A percentile compares a stretch with the other conserved stretches of the same genome.
Conservation (phyloP, 2,888 invertebrate species). For the Abscondita cerata region DNA sequence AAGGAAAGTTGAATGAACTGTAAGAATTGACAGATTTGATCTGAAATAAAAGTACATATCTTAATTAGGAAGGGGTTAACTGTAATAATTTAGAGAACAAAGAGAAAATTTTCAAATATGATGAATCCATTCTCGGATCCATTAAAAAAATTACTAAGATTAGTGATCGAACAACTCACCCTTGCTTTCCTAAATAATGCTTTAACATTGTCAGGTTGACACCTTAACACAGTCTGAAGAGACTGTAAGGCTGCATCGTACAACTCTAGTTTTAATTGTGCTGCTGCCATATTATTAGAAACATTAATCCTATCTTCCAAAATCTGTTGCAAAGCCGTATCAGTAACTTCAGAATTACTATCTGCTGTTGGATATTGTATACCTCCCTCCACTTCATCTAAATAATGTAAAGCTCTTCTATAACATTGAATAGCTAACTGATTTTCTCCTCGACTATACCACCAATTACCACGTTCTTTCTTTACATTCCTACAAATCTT, state of each 20-base stretch:
- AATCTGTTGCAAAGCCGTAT: constrained; percentile 69
- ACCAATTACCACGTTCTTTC: constrained; percentile 89
- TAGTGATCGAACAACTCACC: constrained; percentile 49
- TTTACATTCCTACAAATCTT: constrained; percentile 67
- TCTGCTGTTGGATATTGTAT: constrained; percentile 64
- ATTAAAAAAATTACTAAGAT: too few relatives aligned
- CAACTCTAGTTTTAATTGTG: constrained; percentile 87
- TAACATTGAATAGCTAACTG: constrained; percentile 86
- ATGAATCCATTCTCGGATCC: too few relatives aligned
- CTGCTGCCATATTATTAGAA: constrained; percentile 91
- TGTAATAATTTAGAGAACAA: too few relatives aligned
- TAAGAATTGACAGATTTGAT: too few relatives aligned
- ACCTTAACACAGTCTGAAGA: constrained; percentile 80
- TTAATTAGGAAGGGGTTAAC: too few relatives aligned
- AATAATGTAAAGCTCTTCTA: constrained; percentile 80
- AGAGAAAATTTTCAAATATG: too few relatives aligned
- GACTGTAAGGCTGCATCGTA: constrained; percentile 86
- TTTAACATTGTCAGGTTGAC: constrained; percentile 89
- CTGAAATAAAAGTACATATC: too few relatives aligned
- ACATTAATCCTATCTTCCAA: constrained; percentile 84
- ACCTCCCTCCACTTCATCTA: constrained; percentile 76
- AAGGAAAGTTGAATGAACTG: too few relatives aligned
- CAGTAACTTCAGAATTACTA: constrained; percentile 60
- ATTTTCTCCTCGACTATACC: constrained; percentile 84
- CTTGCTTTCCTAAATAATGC: constrained; percentile 88